Percentiles rank a stretch among this genome's conserved stretches.
These are phyloP conservation scores for Entomyzon cyanotis DNA, from an alignment of 2,113 vertebrate genomes.

Conservation along the genomic window DNA sequence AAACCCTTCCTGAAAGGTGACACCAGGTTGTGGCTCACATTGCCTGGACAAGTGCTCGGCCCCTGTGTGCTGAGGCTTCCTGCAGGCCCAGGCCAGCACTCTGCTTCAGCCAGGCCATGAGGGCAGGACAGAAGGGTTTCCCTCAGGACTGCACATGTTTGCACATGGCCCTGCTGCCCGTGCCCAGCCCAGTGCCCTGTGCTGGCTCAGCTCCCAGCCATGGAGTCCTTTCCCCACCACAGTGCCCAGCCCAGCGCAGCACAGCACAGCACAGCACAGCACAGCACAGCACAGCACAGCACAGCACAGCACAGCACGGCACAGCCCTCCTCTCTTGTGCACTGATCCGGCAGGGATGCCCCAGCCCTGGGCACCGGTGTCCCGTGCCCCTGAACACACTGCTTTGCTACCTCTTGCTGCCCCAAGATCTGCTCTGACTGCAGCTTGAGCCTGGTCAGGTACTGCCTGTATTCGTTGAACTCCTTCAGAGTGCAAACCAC, in stretches of 20 bases:
- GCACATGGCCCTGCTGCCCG: neutral
- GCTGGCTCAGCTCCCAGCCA: neutral
- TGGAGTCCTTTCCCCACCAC: neutral
- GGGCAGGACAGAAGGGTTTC: neutral
- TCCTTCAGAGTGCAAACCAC: neutral
- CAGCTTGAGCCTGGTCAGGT: neutral
- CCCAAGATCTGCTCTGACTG: accelerated
- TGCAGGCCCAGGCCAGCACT: accelerated
- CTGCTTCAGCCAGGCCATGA: neutral
- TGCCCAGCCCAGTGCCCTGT: neutral
- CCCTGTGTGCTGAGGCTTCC: neutral
- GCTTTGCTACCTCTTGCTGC: neutral
- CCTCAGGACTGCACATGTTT: neutral
- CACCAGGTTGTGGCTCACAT: neutral
- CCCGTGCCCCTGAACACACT: accelerated
- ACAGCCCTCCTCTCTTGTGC: neutral
- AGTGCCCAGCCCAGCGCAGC: neutral
- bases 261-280: neutral
- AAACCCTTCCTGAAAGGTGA: neutral
- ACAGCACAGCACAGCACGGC: no score
- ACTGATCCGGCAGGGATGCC: neutral
- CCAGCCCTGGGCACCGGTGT: neutral
- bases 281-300: neutral
- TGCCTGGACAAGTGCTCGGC: neutral
- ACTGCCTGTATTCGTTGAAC: neutral